Conservation (phyloP, 2,113 vertebrate genomes). For the Tetrax tetrax region DNA sequence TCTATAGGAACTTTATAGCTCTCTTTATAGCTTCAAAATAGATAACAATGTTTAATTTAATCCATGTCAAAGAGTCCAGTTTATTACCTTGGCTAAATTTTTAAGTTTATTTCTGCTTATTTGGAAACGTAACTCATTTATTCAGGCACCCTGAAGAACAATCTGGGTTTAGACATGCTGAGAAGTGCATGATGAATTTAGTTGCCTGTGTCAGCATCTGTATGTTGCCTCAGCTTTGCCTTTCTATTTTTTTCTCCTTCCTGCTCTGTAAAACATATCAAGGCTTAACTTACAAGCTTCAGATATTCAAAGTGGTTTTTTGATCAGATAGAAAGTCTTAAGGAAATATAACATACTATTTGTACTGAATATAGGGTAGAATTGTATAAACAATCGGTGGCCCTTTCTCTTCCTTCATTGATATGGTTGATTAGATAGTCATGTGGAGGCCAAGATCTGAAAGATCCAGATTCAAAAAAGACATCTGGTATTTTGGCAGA, state of each 20-base stretch:
- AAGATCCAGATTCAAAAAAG: not conserved
- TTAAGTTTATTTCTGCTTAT: not conserved
- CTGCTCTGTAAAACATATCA: not conserved
- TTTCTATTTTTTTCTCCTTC: not conserved
- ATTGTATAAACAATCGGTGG: not conserved
- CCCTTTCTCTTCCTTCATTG: not conserved
- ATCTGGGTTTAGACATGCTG: not conserved
- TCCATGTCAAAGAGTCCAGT: rapidly evolving
- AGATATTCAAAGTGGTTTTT: not conserved
- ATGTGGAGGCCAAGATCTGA: not conserved
- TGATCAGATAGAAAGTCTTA: not conserved
- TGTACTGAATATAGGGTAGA: not conserved
- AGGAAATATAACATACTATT: not conserved
- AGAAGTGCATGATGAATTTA: not conserved
- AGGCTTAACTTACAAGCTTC: not conserved
- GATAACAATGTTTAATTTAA: not conserved
- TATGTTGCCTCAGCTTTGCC: not conserved
- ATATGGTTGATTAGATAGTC: not conserved
- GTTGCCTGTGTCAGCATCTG: not conserved
- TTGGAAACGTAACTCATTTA: not conserved
- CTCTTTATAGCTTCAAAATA: not conserved
- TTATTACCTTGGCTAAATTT: not conserved
- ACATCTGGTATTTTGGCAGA: not conserved
- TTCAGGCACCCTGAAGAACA: not conserved
- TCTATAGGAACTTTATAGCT: not conserved